These are phyloP conservation scores for Brevimyrus niger DNA, from an alignment of 2,113 vertebrate species.

Conservation along the genomic window DNA sequence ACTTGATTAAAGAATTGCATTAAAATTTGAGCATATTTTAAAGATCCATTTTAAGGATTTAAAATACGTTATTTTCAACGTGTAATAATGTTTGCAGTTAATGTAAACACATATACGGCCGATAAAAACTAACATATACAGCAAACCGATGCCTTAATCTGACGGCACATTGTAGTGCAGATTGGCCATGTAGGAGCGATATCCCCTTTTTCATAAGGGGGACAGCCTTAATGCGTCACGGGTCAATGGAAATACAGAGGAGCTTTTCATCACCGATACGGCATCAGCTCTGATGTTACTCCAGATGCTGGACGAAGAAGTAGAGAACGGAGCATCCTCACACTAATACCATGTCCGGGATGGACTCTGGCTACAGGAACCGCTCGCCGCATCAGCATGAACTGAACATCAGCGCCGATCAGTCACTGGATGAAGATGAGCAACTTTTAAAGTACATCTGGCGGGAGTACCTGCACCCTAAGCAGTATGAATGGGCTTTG, in stretches of 20 bases:
- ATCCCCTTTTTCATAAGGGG: neutral
- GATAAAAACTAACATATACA: neutral
- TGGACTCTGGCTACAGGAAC: slow-evolving; percentile 59
- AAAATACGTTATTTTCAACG: neutral
- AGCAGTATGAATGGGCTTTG: slow-evolving; percentile 92
- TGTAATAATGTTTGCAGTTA: neutral
- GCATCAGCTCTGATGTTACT: neutral
- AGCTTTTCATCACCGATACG: neutral
- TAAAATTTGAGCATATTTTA: neutral
- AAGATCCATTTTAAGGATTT: neutral
- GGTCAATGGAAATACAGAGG: neutral
- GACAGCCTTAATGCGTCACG: neutral
- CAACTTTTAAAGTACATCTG: slow-evolving; percentile 91
- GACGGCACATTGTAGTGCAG: neutral
- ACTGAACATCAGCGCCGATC: slow-evolving; percentile 61
- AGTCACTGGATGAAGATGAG: slow-evolving; percentile 75
- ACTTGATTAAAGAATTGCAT: neutral
- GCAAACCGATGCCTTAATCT: neutral
- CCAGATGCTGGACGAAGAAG: neutral
- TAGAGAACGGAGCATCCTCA: neutral
- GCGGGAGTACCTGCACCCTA: slow-evolving; percentile 88
- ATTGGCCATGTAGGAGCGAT: neutral
- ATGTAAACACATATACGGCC: neutral
- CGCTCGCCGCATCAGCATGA: slow-evolving; percentile 56
- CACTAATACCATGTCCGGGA: slow-evolving; percentile 65